Conservation (phyloP, 1,140 invertebrate genomes). For the Bursaphelenchus mucronatus region DNA sequence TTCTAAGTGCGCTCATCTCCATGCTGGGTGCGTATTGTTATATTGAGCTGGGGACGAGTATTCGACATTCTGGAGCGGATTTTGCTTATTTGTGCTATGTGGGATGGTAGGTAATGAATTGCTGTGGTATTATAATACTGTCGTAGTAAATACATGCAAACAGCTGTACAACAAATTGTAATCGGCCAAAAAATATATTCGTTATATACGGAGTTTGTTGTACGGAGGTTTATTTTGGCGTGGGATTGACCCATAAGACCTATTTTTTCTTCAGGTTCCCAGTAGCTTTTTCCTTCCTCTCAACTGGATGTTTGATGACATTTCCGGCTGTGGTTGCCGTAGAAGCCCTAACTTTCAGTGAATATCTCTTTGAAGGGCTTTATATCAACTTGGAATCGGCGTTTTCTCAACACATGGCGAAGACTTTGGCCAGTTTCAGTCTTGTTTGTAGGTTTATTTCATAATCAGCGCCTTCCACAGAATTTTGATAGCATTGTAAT, state of each 20-base stretch:
- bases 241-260: too few relatives aligned
- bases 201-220: too few relatives aligned
- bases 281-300: constrained; percentile 29
- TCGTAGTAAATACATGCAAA: too few relatives aligned
- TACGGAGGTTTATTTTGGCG: too few relatives aligned
- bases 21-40: constrained; percentile 67
- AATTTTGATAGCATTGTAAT: not conserved
- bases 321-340: constrained; percentile 34
- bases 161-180: too few relatives aligned
- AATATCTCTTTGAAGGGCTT: constrained; percentile 27
- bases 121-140: too few relatives aligned
- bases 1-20: constrained; percentile 41
- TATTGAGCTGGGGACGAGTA: constrained; percentile 51
- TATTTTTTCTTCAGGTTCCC: constrained; percentile 21
- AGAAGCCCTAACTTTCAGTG: constrained; percentile 30
- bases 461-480: too few relatives aligned
- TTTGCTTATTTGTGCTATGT: constrained; percentile 41
- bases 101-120: not conserved
- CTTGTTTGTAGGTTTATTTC: constrained; percentile 9
- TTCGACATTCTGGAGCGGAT: constrained; percentile 46
- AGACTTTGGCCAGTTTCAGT: constrained; percentile 12
- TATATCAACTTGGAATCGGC: constrained; percentile 3
- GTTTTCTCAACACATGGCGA: not conserved
- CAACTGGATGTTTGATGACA: constrained; percentile 29
- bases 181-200: too few relatives aligned